Evolutionary conservation across 2,888 invertebrate genomes (phyloP).

Genomic region (Notocelia uddmanniana): DNA sequence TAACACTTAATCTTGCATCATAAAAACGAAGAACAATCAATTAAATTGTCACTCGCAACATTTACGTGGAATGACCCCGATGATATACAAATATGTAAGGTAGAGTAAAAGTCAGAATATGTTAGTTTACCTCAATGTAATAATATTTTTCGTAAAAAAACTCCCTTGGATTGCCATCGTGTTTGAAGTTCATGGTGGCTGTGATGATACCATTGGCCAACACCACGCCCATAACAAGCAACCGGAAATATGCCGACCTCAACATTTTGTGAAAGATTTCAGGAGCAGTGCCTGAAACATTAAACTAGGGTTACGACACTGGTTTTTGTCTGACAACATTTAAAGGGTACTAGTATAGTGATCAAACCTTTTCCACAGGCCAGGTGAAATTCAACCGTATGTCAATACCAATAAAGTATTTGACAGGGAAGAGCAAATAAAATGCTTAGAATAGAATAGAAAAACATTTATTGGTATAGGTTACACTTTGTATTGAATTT

Average conservation of each 20-base stretch:
- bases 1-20: no score
- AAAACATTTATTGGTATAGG: no score
- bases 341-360: no score
- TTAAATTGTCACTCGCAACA: no score
- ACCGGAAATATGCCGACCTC: constrained; percentile 96
- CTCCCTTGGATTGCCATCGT: constrained; percentile 93
- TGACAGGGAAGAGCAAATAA: no score
- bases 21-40: no score
- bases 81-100: background rate
- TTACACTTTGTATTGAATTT: no score
- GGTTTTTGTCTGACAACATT: background rate
- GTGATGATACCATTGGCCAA: constrained; percentile 98
- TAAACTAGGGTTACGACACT: background rate
- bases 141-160: constrained; percentile 96
- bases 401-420: no score
- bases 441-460: no score
- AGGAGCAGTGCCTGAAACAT: constrained; percentile 88
- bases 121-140: constrained; percentile 90
- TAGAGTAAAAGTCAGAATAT: background rate
- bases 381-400: no score
- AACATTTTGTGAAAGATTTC: constrained; percentile 94
- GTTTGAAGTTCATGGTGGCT: constrained; percentile 97
- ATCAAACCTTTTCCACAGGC: no score
- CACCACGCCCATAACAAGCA: constrained; percentile 97
- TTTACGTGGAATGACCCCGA: no score